A percentile compares a stretch with the other conserved stretches of the same genome.
These are phyloP conservation scores for Papio anubis DNA, from an alignment of 2,113 vertebrate species.

Conservation along the genomic window DNA sequence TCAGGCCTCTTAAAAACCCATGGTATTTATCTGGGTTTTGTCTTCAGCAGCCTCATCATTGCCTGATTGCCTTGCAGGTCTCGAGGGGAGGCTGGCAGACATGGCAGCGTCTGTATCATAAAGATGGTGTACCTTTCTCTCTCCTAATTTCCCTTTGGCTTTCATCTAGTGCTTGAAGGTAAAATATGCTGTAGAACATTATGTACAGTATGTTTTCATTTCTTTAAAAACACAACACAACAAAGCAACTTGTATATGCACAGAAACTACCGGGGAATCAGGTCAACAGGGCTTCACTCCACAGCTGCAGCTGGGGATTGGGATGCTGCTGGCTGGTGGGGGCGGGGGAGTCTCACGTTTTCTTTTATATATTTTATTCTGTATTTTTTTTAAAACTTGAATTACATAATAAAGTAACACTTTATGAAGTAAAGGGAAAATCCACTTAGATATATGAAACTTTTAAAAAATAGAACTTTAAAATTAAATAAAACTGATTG, in stretches of 20 bases:
- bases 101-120: rapidly evolving
- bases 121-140: not conserved
- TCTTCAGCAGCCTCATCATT: not conserved
- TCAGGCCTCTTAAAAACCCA: not conserved
- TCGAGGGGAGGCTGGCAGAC: not conserved
- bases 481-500: not conserved
- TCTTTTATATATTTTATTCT: not conserved
- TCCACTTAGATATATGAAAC: not conserved
- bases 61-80: not conserved
- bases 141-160: not conserved
- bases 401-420: not conserved
- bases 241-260: not conserved
- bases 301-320: rapidly evolving
- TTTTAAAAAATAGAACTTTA: not conserved
- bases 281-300: not conserved
- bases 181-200: not conserved
- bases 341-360: rapidly evolving
- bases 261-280: not conserved
- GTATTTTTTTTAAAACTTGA: not conserved
- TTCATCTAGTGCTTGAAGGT: not conserved
- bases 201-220: not conserved
- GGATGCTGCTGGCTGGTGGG: not conserved
- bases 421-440: not conserved
- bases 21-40: not conserved
- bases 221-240: not conserved